Conservation (phyloP, 2,888 invertebrate genomes). For the Synergus gifuensis region DNA sequence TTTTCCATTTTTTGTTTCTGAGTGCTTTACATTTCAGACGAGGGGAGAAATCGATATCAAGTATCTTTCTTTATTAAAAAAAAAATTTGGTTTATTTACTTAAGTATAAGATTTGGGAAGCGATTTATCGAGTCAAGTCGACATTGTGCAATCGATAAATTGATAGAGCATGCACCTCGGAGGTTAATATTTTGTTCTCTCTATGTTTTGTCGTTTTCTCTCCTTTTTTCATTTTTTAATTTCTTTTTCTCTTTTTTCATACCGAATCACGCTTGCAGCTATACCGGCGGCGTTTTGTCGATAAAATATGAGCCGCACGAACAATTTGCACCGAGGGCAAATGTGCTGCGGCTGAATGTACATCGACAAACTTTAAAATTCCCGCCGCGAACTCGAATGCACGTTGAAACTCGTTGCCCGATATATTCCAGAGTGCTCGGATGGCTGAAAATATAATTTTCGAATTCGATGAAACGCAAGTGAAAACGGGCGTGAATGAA, state of each 20-base stretch:
- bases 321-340: slow-evolving; percentile 53
- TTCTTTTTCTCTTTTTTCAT: slow-evolving; percentile 40
- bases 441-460: slow-evolving; percentile 29
- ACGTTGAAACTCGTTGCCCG: neutral
- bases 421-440: slow-evolving; percentile 22
- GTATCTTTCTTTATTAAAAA: neutral
- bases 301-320: slow-evolving; percentile 53
- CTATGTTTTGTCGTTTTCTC: slow-evolving; percentile 11
- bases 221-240: slow-evolving; percentile 38
- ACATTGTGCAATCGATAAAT: slow-evolving; percentile 16
- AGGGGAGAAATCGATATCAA: neutral
- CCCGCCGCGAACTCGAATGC: slow-evolving; percentile 47
- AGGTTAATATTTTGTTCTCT: slow-evolving; percentile 52
- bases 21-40: neutral
- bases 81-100: neutral
- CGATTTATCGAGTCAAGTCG: slow-evolving; percentile 8
- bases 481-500: neutral
- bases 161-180: slow-evolving; percentile 29
- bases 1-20: neutral
- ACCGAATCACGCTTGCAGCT: slow-evolving; percentile 51
- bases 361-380: slow-evolving; percentile 55
- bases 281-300: slow-evolving; percentile 48
- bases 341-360: slow-evolving; percentile 47
- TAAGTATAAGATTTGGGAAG: neutral
- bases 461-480: slow-evolving; percentile 3